Base-by-base conservation (phyloP, 2,113 vertebrate genomes). In the Limnothrissa miodon region DNA sequence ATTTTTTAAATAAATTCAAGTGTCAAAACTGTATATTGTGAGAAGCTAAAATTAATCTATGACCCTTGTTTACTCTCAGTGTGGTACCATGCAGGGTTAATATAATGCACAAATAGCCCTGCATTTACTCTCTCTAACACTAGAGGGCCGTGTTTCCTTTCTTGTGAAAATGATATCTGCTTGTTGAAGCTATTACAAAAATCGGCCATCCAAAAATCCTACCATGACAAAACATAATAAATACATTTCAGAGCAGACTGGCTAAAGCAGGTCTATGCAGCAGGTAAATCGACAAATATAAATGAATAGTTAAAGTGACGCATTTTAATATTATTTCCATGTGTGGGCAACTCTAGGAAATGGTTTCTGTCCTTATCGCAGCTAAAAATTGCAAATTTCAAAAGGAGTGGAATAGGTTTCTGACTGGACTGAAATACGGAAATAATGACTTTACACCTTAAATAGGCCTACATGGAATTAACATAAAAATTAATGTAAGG, bases 1-100 rank as follows among this genome's bases (percentile, higher is more conserved):
- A 94, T 94, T 94, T 95, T 94, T 93, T 91, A 93, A 94, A 94
- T 93, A 94, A 94, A 94, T 90, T 87, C 21, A 93, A 91, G 89
- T 92, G 84, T 83, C 51, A 90, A 88, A 91, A 86, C 39, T 51
- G 11, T 42, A 46, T 62, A 29, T 82, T 85, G 1, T 39, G 19
- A 39, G 44, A 78, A 7, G 15, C 15, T 33, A 17, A 19, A 23
- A 23, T 19, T 23, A 56, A 19, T 4, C 21, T 56, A 19, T 6
- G 19, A 56, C 21, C 51, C 51, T 0, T 19, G 15, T 56, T 6
- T 21, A 56, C 19, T 56, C 0, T 4, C 51, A 19, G 2, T 5
- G 23, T 4, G 4, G 51, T 56, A 56, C 0, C 51, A 4, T 48
- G 46, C 46, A 48, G 11, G 15, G n/a, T n/a, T n/a, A 48, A 56